A percentile compares a stretch with the other conserved stretches of the same genome.
phyloP scores from a whole-genome alignment of 2,797 vertebrate genomes.

The Trachops cirrhosus region DNA sequence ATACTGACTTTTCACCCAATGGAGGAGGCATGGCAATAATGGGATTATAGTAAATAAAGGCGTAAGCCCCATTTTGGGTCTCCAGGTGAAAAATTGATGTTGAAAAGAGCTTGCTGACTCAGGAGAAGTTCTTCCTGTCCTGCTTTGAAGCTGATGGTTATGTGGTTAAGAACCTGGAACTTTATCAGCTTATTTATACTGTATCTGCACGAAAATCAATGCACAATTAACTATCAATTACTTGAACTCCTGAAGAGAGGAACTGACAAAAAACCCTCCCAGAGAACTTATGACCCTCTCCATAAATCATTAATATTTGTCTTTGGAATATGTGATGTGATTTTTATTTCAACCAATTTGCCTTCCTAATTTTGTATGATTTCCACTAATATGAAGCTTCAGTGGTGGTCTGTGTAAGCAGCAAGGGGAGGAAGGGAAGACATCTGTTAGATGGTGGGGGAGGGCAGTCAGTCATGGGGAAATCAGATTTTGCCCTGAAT shows the following conservation, averaged over 20 bases:
- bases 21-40: accelerated
- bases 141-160: not conserved
- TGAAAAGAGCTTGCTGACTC: conserved; percentile 35
- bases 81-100: not conserved
- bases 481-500: not conserved
- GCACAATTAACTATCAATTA: conserved; percentile 48
- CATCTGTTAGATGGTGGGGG: not conserved
- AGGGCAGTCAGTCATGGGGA: not conserved
- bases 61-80: not conserved
- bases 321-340: not conserved
- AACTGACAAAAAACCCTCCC: not conserved
- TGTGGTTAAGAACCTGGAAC: conserved; percentile 5
- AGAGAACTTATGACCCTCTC: not conserved
- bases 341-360: not conserved
- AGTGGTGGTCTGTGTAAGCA: not conserved
- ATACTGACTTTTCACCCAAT: not conserved
- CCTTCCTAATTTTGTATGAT: not conserved
- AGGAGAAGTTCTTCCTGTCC: not conserved
- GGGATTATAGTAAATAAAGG: not conserved
- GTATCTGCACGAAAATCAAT: conserved; percentile 55
- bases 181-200: conserved; percentile 42
- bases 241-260: conserved; percentile 5
- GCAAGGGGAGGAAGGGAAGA: not conserved
- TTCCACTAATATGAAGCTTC: not conserved
- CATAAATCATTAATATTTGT: conserved; percentile 10